Evolutionary conservation across 2,888 invertebrate species (phyloP), one percentile per base, ranked within the genome.

Genomic region (Patella caerulea): DNA sequence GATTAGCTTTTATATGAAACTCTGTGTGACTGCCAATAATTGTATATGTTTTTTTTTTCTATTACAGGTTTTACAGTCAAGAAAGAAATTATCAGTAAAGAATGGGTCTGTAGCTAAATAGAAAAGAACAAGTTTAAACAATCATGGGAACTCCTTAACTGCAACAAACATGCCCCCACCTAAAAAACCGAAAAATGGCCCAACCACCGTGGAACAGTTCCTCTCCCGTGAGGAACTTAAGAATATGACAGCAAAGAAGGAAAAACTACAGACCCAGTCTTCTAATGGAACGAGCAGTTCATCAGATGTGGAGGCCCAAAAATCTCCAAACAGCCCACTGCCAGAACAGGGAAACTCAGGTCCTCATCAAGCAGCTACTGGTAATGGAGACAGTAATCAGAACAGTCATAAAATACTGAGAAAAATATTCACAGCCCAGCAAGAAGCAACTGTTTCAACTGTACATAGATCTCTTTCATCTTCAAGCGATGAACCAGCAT

Each of bases 181-280:
- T 72, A 89, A 89, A 79, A 89, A 88, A 77, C 89, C 89, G n/a
- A 89, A 89, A 78, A 84, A 83, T 82, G 89, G 89, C 12, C 87
- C 88, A 19, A 89, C 88, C 19, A 83, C 86, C 24, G 82, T 86
- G 14, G 88, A 89, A 76, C 89, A 89, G 83, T 89, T 89, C 78
- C 77, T 89, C 55, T 85, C 87, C 0, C 84, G 84, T 19, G 88
- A 88, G 54, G 88, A 88, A 74, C 78, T 86, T 53, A 59, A n/a
- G 54, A 76, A 59, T 24, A 73, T 54, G 73, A 55, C 55, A 53
- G 17, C 11, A 17, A 73, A 45, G 52, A 53, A 53, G 17, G 55
- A 55, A 24, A 45, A 73, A 45, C 73, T 65, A 65, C 65, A 65
- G 65, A 65, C 65, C 65, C 65, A 65, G 24, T 65, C 65, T 65